These are phyloP conservation scores for Steromphala cineraria DNA, from an alignment of 2,888 invertebrate species.

Conservation along the genomic window DNA sequence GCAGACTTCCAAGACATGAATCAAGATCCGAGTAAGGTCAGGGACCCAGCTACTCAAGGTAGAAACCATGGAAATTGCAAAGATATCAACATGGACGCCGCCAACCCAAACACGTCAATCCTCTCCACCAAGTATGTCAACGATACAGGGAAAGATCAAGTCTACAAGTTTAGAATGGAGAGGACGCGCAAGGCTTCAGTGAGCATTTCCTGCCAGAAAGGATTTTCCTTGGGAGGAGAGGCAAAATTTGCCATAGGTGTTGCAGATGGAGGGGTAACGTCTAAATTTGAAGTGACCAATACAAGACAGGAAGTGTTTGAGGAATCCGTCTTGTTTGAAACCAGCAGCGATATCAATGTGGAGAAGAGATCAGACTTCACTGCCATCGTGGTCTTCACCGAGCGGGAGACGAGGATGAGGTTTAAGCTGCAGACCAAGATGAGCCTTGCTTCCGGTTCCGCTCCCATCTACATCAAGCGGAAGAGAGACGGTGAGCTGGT, in stretches of 20 bases:
- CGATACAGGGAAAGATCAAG: slow-evolving; percentile 35
- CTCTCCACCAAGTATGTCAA: slow-evolving; percentile 39
- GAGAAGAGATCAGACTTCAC: slow-evolving; percentile 26
- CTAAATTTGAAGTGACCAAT: slow-evolving; percentile 32
- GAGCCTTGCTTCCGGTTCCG: slow-evolving; percentile 31
- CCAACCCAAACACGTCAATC: not conserved
- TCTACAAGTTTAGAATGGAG: slow-evolving; percentile 40
- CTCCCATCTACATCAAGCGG: slow-evolving; percentile 22
- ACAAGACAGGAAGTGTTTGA: slow-evolving; percentile 33
- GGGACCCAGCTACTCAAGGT: not conserved
- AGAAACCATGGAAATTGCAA: no score
- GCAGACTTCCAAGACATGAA: not conserved
- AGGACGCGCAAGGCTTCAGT: slow-evolving; percentile 35
- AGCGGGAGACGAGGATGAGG: slow-evolving; percentile 29
- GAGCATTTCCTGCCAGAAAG: slow-evolving; percentile 35
- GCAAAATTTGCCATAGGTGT: slow-evolving; percentile 31
- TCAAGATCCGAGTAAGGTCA: not conserved
- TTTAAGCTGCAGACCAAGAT: slow-evolving; percentile 33
- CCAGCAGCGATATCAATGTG: slow-evolving; percentile 39
- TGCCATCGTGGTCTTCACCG: slow-evolving; percentile 33
- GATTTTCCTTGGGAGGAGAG: slow-evolving; percentile 35
- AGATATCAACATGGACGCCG: not conserved
- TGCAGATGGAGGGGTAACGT: slow-evolving; percentile 16
- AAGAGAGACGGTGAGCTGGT: slow-evolving; percentile 15
- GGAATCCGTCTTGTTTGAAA: slow-evolving; percentile 36